phyloP scores from a whole-genome alignment of 92 coral and sea anemone species.

The Zoanthus solanderi region DNA sequence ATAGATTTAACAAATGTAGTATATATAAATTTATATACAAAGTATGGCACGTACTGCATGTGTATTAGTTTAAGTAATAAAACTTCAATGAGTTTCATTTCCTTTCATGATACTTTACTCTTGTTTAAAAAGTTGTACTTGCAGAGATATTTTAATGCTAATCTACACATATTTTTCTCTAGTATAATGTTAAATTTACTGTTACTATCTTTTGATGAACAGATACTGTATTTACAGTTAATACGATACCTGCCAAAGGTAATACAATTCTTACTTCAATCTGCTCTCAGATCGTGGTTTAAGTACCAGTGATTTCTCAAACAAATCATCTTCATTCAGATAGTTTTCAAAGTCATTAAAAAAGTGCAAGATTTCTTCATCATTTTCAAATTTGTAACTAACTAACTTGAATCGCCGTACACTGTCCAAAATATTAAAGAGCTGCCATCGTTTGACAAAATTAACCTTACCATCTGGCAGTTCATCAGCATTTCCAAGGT shows the following conservation, averaged over 20 bases:
- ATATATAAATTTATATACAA: too few species aligned
- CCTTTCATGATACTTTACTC: background rate
- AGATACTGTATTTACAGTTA: background rate
- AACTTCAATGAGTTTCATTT: background rate
- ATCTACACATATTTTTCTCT: background rate
- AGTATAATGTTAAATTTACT: background rate
- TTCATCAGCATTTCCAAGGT: conserved; percentile 95
- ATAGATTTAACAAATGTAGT: too few species aligned
- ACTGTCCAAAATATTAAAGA: conserved; percentile 93
- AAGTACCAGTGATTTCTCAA: conserved; percentile 83
- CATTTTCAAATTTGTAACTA: conserved; percentile 90
- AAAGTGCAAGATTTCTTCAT: conserved; percentile 82
- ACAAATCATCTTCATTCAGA: conserved; percentile 94
- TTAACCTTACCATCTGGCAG: conserved; percentile 99
- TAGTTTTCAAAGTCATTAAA: conserved; percentile 92
- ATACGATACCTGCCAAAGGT: background rate
- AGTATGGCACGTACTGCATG: too few species aligned
- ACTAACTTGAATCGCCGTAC: conserved; percentile 88
- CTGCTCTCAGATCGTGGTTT: conserved; percentile 87
- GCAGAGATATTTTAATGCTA: background rate
- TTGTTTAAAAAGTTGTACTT: background rate
- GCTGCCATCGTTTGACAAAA: conserved; percentile 98
- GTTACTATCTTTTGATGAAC: background rate
- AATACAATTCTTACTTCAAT: conserved; percentile 15
- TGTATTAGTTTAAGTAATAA: background rate